These are phyloP conservation scores for Aleadryas rufinucha DNA, from an alignment of 2,113 vertebrate genomes.

Conservation along the genomic window DNA sequence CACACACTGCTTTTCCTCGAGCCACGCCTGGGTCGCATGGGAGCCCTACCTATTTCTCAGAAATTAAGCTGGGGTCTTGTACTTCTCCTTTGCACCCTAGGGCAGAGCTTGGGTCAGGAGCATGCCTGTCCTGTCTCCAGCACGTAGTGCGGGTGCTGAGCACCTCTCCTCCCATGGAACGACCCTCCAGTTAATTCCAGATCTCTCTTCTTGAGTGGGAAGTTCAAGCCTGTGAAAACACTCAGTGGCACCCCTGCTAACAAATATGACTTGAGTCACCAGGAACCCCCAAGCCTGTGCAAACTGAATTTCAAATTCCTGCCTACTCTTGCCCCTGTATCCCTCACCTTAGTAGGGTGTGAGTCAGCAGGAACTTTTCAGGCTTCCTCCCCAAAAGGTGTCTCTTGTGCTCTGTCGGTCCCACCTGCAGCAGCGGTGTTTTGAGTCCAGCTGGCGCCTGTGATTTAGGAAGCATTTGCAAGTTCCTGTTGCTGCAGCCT, in stretches of 20 bases:
- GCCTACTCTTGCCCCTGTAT: neutral
- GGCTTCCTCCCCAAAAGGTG: neutral
- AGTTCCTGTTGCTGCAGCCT: neutral
- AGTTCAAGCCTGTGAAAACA: neutral
- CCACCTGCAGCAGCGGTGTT: neutral
- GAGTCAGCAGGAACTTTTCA: neutral
- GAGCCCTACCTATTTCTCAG: neutral
- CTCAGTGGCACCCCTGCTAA: neutral
- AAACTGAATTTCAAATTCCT: neutral
- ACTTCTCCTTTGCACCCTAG: neutral
- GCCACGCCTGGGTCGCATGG: rapidly evolving
- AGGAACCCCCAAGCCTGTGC: neutral
- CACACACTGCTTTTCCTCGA: neutral
- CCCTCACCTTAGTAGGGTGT: neutral
- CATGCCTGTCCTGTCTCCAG: neutral
- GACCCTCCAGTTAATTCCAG: neutral
- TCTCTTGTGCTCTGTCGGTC: neutral
- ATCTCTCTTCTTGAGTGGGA: neutral
- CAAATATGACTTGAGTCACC: neutral
- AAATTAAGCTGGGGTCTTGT: neutral
- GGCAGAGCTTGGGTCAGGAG: neutral
- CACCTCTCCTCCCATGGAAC: neutral
- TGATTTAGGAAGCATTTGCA: neutral
- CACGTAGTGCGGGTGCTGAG: neutral
- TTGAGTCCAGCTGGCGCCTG: neutral